phyloP scores from a whole-genome alignment of 1,140 invertebrate species.

The Pogonognathellus flavescens region DNA sequence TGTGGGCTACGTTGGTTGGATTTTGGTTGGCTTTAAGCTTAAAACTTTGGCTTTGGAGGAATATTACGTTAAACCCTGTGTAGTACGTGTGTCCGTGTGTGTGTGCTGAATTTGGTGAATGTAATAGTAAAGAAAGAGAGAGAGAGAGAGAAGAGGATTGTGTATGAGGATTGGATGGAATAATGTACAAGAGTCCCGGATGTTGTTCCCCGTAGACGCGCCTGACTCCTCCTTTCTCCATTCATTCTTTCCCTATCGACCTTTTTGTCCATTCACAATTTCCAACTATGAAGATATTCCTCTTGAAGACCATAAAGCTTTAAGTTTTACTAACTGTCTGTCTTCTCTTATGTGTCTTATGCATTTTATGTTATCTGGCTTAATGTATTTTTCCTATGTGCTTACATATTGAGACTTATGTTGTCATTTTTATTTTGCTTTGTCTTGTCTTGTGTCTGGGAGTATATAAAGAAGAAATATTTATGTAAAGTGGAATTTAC shows the following conservation, averaged over 20 bases:
- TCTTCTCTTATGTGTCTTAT: not conserved
- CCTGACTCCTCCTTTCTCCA: slow-evolving; percentile 33
- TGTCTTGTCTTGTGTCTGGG: too few species aligned
- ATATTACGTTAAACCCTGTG: too few species aligned
- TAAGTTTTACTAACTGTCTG: not conserved
- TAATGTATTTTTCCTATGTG: not conserved
- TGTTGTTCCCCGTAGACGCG: slow-evolving; percentile 42
- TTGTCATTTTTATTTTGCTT: too few species aligned
- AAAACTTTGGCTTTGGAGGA: too few species aligned
- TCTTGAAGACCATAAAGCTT: not conserved
- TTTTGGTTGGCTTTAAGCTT: too few species aligned
- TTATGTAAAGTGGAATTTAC: too few species aligned
- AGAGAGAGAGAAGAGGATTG: not conserved
- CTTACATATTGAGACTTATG: too few species aligned
- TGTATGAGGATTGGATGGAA: not conserved
- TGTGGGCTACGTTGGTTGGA: too few species aligned
- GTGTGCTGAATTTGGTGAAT: not conserved
- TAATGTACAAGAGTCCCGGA: slow-evolving; percentile 25
- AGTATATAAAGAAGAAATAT: too few species aligned
- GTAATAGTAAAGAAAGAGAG: not conserved
- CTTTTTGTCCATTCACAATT: slow-evolving; percentile 50
- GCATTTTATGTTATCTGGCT: too few species aligned
- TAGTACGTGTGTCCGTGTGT: not conserved
- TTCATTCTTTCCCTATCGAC: slow-evolving; percentile 48
- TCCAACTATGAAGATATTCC: slow-evolving; percentile 14